phyloP scores from a whole-genome alignment of 2,113 vertebrate genomes.

The Aphyosemion australe region DNA sequence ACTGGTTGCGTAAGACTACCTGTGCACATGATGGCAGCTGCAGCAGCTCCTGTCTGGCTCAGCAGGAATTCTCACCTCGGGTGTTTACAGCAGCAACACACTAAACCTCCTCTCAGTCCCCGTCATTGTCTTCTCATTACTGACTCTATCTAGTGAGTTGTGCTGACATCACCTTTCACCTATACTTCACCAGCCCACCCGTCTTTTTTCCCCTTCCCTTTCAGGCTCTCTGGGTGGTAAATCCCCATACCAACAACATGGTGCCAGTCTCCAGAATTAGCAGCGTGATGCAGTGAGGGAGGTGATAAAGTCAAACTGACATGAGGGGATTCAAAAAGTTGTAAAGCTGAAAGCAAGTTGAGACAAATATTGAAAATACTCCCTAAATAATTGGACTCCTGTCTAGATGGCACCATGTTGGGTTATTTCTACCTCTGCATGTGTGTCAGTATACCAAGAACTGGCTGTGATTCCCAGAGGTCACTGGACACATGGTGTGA shows the following conservation, averaged over 20 bases:
- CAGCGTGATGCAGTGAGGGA: slow-evolving; percentile 3
- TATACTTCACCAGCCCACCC: slow-evolving; percentile 2
- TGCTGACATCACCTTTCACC: slow-evolving; percentile 22
- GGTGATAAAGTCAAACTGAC: background rate
- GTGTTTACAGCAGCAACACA: background rate
- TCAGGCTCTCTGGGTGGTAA: slow-evolving; percentile 40
- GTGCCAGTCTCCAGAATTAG: slow-evolving; percentile 61
- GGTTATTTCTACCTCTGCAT: background rate
- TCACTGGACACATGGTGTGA: slow-evolving; percentile 40
- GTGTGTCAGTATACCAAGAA: slow-evolving; percentile 45
- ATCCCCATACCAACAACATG: slow-evolving; percentile 50
- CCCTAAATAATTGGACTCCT: background rate
- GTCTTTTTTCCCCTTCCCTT: background rate
- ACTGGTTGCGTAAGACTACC: slow-evolving; percentile 66
- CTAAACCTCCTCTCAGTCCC: slow-evolving; percentile 5
- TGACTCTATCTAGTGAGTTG: background rate
- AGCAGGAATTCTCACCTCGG: slow-evolving; percentile 19
- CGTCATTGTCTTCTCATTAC: background rate
- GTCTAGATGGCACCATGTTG: background rate
- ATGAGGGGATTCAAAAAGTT: background rate
- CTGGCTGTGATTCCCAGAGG: slow-evolving; percentile 40
- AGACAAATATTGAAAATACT: background rate
- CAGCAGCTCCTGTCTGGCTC: slow-evolving; percentile 8
- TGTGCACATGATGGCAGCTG: slow-evolving; percentile 40
- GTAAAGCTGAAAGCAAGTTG: background rate